Base-by-base conservation (phyloP, 2,888 invertebrate genomes). In the Tridacna gigas region DNA sequence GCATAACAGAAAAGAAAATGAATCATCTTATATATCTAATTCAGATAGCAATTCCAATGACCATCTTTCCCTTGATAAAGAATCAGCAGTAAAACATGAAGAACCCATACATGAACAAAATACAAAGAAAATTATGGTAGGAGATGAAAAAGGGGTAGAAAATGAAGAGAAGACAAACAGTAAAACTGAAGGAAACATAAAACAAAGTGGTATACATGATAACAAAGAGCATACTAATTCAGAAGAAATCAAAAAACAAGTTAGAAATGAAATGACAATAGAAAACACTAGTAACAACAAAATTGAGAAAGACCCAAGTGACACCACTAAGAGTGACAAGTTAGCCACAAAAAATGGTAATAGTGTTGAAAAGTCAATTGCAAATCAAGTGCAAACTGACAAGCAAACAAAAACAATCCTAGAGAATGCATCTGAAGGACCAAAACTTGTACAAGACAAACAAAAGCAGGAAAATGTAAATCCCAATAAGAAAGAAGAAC, bases 231-330 rank as follows among this genome's bases (percentile, higher is more conserved):
- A 56, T 45, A 66, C 73, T 48, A 48, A 60, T 18, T 20, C 26
- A 4, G 65, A 25, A 73, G 45, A 66, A 22, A 47, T 47, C 20
- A 63, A 80, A 60, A 48, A 47, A 37, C 47, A 74, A 26, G 65
- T n/a, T 37, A 20, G 12, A 48, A 56, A 5, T 56, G 22, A 26
- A 22, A 26, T 51, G 47, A 28, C 28, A n/a, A 71, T 76, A 47
- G 74, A 15, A 63, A 56, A n/a, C n/a, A n/a, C n/a, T n/a, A n/a
- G n/a, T 37, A 37, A 37, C 37, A 37, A 37, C 11, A 26, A 67
- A 79, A 26, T 9, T 28, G 26, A 25, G 20, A 61, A n/a, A 48
- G 51, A 73, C 20, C 37, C 37, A 37, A 37, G 7, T 37, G 60
- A 74, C 61, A 25, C 45, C 15, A 47, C 4, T 0, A 45, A 37